phyloP scores from a whole-genome alignment of 2,797 vertebrate genomes.

The Melanogrammus aeglefinus region DNA sequence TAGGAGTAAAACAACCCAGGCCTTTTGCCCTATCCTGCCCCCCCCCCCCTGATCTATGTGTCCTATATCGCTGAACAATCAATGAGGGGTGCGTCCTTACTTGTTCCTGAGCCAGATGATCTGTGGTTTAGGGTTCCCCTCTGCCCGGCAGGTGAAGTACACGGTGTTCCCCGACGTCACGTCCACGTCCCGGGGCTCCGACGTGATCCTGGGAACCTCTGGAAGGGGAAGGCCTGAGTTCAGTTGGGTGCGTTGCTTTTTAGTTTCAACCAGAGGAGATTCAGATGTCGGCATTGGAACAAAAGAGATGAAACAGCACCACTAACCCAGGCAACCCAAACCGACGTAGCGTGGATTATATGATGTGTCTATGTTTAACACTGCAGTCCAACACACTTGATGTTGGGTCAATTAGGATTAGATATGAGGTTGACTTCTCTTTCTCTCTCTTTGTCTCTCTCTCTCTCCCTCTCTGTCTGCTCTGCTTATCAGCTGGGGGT shows the following conservation, averaged over 20 bases:
- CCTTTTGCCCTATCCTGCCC: background rate
- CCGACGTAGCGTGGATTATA: background rate
- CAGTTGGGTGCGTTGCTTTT: background rate
- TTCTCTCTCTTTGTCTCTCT: background rate
- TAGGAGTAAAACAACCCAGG: background rate
- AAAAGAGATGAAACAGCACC: background rate
- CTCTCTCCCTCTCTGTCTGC: background rate
- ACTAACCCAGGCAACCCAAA: background rate
- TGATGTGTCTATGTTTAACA: background rate
- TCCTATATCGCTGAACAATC: background rate
- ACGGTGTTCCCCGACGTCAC: conserved; percentile 97
- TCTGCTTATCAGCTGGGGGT: conserved; percentile 6
- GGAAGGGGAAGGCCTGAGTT: conserved; percentile 16
- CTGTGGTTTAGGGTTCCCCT: conserved; percentile 98
- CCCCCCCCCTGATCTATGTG: background rate
- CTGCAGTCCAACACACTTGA: background rate
- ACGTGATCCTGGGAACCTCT: conserved; percentile 98
- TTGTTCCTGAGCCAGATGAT: conserved; percentile 99
- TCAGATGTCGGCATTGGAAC: background rate
- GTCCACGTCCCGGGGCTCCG: conserved; percentile 96
- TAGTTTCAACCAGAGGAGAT: background rate
- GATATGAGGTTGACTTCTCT: background rate
- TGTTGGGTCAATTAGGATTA: too few relatives aligned
- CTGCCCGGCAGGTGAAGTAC: conserved; percentile 97
- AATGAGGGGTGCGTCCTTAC: conserved; percentile 70